phyloP scores from a whole-genome alignment of 2,888 invertebrate species.

The Zonitis immaculata region DNA sequence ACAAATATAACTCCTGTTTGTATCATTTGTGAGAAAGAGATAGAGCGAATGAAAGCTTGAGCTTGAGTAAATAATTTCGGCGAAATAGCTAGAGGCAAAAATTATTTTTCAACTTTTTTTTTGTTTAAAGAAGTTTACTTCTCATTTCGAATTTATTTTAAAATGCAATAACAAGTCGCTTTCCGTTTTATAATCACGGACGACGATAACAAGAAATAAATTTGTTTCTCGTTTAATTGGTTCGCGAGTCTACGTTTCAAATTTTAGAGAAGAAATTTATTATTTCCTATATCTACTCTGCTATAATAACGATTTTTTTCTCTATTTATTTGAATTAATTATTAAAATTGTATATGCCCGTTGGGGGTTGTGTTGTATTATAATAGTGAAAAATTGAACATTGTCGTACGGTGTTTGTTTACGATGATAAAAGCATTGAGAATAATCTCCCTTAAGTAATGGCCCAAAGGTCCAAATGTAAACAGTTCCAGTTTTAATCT shows the following conservation, averaged over 20 bases:
- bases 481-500: slow-evolving; percentile 29
- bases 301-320: no score
- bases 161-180: slow-evolving; percentile 21
- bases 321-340: neutral
- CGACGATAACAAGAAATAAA: slow-evolving; percentile 20
- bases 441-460: slow-evolving; percentile 34
- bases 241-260: no score
- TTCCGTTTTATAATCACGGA: slow-evolving; percentile 21
- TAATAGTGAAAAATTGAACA: slow-evolving; percentile 15
- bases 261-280: no score
- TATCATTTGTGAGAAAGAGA: neutral
- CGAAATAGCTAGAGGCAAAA: slow-evolving; percentile 13
- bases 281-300: no score
- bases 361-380: no score
- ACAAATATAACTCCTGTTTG: neutral
- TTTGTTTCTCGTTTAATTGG: slow-evolving; percentile 19
- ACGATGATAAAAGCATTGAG: slow-evolving; percentile 21
- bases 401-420: slow-evolving; percentile 13
- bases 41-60: slow-evolving; percentile 9
- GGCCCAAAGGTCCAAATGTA: slow-evolving; percentile 26
- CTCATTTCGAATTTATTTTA: slow-evolving; percentile 20
- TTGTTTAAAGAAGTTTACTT: slow-evolving; percentile 22
- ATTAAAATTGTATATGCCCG: neutral
- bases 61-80: slow-evolving; percentile 15
- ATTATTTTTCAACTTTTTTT: slow-evolving; percentile 18